Base-by-base conservation (phyloP, 2,797 vertebrate genomes). In the Myoxocephalus aenaeus region DNA sequence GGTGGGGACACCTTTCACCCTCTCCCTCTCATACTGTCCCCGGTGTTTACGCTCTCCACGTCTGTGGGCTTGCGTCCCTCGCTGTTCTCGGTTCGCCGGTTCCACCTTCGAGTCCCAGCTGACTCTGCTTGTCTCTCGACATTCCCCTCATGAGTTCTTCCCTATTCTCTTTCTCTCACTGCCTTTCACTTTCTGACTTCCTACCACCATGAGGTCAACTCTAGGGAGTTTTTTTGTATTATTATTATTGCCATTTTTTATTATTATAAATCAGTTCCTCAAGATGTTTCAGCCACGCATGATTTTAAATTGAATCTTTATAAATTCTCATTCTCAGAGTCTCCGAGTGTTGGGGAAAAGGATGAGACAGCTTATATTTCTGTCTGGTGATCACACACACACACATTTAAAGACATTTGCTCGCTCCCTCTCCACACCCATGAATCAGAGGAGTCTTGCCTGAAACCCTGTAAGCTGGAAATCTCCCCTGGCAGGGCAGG, bases 381-480 rank as follows among this genome's bases (percentile, higher is more conserved):
- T 51, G 3, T 32, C 42, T 51, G 56, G 67, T 27, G 22, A 86
- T 76, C 7, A 13, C 40, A 42, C 7, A 42, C 40, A 59, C 69
- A 73, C 58, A 82, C 25, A 67, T 51, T 32, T 32, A 48, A 46
- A 75, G 25, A 79, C 76, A 68, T 61, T 54, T 65, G 65, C 74
- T 58, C 15, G 4, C 73, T 69, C 32, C 61, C 59, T 71, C 75
- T 71, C 70, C 87, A 82, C 80, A 81, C 77, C 67, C 83, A 86
- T 88, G 89, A 90, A 86, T 90, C 82, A 84, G 76, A 87, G 70
- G 65, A 87, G 85, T 75, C 77, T 87, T 83, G 79, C 82, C 86
- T 91, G 84, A 91, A 86, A 88, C 85, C 70, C 61, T 69, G 83
- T 92, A 91, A 93, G 90, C 93, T 85, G 65, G 77, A 93, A 93